phyloP scores from a whole-genome alignment of 2,888 invertebrate genomes.

The Drosophila histrio region DNA sequence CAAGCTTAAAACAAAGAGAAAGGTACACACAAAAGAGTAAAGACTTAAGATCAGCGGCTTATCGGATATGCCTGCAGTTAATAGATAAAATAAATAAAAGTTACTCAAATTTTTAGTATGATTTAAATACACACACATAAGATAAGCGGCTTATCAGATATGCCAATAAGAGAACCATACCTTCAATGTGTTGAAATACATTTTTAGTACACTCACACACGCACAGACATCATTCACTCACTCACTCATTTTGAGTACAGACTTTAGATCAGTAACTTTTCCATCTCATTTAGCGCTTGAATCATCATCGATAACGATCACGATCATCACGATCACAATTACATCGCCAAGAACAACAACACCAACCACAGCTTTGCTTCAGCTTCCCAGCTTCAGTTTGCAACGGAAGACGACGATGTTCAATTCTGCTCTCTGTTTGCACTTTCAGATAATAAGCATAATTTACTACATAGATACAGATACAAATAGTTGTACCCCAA shows the following conservation, averaged over 20 bases:
- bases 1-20: too few species aligned
- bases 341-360: conserved; percentile 21
- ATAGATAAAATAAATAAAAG: too few species aligned
- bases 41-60: background rate
- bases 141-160: too few species aligned
- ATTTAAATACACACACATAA: too few species aligned
- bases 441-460: conserved; percentile 75
- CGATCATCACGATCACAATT: background rate
- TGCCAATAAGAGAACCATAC: too few species aligned
- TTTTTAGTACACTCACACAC: background rate
- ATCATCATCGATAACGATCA: conserved; percentile 21
- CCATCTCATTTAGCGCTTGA: conserved; percentile 48
- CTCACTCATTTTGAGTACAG: background rate
- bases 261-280: conserved; percentile 39
- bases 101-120: too few species aligned
- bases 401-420: conserved; percentile 38
- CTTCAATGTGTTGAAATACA: too few species aligned
- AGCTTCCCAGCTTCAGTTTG: conserved; percentile 12
- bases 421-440: conserved; percentile 59
- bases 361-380: conserved; percentile 39
- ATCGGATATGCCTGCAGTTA: too few species aligned
- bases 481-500: conserved; percentile 38
- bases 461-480: conserved; percentile 53
- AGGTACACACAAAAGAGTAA: background rate
- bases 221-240: background rate